phyloP scores from a whole-genome alignment of 1,140 invertebrate genomes.

The Neuroterus valhalla region DNA sequence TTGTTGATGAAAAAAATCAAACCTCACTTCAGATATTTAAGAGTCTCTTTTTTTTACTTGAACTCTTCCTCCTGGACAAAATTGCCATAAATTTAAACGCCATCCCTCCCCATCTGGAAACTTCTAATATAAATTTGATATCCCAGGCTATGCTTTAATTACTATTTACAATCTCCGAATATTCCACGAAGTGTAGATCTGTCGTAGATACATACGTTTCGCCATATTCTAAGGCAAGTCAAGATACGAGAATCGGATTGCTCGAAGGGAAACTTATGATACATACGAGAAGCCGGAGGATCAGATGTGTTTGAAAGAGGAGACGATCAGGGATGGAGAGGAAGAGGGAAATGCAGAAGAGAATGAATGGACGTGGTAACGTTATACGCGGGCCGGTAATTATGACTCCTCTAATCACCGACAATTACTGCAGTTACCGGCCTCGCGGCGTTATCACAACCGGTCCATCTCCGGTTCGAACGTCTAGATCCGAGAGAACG shows the following conservation, averaged over 20 bases:
- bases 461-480: conserved; percentile 63
- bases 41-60: no score
- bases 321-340: background rate
- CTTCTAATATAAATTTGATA: conserved; percentile 12
- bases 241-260: conserved; percentile 3
- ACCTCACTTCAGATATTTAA: no score
- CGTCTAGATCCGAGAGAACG: background rate
- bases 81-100: background rate
- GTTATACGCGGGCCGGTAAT: conserved; percentile 68
- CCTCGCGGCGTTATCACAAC: conserved; percentile 66
- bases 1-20: no score
- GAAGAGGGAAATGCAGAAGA: conserved; percentile 40
- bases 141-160: conserved; percentile 5
- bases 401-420: conserved; percentile 72
- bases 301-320: background rate
- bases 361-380: conserved; percentile 67
- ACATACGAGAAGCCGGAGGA: conserved; percentile 3
- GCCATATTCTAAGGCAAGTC: conserved; percentile 9
- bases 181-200: conserved; percentile 14
- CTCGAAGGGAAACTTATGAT: conserved; percentile 17
- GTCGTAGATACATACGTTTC: background rate
- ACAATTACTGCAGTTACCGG: conserved; percentile 70
- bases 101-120: background rate
- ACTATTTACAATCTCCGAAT: background rate
- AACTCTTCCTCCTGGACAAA: background rate